phyloP scores from a whole-genome alignment of 2,888 invertebrate species.

The Abrostola tripartita region DNA sequence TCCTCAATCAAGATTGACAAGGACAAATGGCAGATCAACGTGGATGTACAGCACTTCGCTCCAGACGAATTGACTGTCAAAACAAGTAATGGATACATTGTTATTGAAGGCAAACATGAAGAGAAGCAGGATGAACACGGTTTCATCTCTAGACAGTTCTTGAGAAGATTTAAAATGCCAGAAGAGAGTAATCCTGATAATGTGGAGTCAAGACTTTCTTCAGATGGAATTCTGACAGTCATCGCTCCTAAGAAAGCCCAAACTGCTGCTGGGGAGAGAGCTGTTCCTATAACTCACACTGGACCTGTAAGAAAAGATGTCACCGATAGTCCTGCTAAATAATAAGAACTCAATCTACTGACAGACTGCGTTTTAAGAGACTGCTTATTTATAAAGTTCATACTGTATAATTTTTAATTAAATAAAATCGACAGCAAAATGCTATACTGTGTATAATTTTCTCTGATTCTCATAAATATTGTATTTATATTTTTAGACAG shows the following conservation, averaged over 20 bases:
- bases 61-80: constrained; percentile 94
- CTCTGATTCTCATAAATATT: no score
- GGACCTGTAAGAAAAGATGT: constrained; percentile 84
- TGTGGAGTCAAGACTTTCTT: constrained; percentile 92
- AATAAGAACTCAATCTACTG: constrained; percentile 15
- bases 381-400: constrained; percentile 26
- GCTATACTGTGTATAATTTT: no score
- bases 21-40: constrained; percentile 90
- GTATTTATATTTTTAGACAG: no score
- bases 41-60: constrained; percentile 93
- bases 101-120: constrained; percentile 93
- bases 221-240: constrained; percentile 92
- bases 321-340: constrained; percentile 53
- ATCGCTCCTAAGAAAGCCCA: constrained; percentile 87
- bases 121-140: constrained; percentile 93
- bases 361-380: constrained; percentile 34
- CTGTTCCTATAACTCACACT: constrained; percentile 88
- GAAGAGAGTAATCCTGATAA: constrained; percentile 91
- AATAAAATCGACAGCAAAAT: background rate
- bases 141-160: constrained; percentile 92
- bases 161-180: constrained; percentile 91
- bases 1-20: constrained; percentile 86
- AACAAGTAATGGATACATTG: constrained; percentile 90
- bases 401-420: constrained; percentile 26
- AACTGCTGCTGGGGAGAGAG: constrained; percentile 78